Evolutionary conservation across 2,113 vertebrate genomes (phyloP).

Genomic region (Ageneiosus marmoratus): DNA sequence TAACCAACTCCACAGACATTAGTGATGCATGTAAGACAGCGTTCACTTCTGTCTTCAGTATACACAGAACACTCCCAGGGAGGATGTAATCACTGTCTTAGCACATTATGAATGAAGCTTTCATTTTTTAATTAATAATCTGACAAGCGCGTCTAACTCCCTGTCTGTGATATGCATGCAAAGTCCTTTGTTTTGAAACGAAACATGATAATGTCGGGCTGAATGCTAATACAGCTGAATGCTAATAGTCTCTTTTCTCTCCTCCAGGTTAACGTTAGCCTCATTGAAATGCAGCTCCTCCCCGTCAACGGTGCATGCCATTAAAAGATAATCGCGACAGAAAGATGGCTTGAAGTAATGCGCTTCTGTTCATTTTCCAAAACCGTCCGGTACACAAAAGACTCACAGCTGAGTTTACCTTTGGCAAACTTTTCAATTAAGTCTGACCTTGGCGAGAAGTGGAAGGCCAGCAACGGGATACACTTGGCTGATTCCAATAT

Average conservation of each 20-base stretch:
- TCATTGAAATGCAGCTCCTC: constrained; percentile 43
- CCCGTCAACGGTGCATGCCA: constrained; percentile 19
- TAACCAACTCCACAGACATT: background rate
- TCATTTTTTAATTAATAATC: constrained; percentile 31
- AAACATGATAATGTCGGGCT: constrained; percentile 26
- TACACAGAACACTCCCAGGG: constrained; percentile 1
- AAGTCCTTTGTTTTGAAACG: constrained; percentile 31
- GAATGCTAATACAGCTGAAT: constrained; percentile 42
- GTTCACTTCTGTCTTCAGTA: background rate
- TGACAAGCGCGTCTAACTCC: constrained; percentile 25
- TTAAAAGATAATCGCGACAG: constrained; percentile 55
- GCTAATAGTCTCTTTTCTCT: constrained; percentile 28
- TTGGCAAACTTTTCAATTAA: constrained; percentile 61
- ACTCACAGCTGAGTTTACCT: constrained; percentile 36
- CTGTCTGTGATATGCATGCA: constrained; percentile 28
- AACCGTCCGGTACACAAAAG: constrained; percentile 39
- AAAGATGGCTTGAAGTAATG: constrained; percentile 51
- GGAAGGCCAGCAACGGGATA: constrained; percentile 5
- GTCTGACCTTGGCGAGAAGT: constrained; percentile 55
- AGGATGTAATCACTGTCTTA: background rate
- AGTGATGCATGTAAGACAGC: constrained; percentile 3
- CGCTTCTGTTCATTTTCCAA: constrained; percentile 47
- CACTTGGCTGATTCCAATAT: constrained; percentile 18
- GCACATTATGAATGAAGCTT: constrained; percentile 17
- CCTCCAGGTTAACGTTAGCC: constrained; percentile 47